Percentiles rank a stretch among this genome's conserved stretches.
phyloP scores from a whole-genome alignment of 2,797 vertebrate species.

The Xenops minutus region DNA sequence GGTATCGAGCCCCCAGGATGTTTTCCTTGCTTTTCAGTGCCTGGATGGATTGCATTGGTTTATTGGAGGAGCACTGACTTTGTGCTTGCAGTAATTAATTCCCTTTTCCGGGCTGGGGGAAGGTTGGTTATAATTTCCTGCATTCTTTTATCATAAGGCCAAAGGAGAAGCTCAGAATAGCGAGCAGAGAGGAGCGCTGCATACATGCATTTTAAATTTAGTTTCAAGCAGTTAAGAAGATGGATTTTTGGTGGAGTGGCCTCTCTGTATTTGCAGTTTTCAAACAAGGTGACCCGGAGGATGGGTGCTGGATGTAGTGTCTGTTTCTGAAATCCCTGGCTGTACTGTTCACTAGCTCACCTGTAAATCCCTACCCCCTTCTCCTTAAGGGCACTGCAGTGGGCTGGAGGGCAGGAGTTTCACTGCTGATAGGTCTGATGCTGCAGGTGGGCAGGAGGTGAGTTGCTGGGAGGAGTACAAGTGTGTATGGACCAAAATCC shows the following conservation, averaged over 20 bases:
- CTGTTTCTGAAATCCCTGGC: neutral
- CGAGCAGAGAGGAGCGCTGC: constrained; percentile 47
- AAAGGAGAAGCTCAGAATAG: constrained; percentile 60
- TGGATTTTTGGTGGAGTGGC: neutral
- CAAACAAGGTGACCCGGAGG: neutral
- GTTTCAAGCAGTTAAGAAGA: constrained; percentile 16
- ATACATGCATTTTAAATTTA: neutral
- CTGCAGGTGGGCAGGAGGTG: neutral
- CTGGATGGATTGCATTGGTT: constrained; percentile 34
- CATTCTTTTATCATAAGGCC: constrained; percentile 60
- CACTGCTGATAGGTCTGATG: neutral
- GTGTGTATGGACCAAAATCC: neutral
- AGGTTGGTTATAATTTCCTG: constrained; percentile 63
- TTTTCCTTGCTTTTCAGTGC: constrained; percentile 19
- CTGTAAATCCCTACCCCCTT: neutral
- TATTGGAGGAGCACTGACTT: constrained; percentile 64
- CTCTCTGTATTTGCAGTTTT: neutral
- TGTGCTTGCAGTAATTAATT: constrained; percentile 66
- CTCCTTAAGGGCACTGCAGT: accelerated
- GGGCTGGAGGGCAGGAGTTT: neutral
- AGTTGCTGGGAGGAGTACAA: no score
- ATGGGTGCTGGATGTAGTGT: neutral
- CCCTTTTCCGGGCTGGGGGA: constrained; percentile 54
- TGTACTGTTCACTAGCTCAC: neutral
- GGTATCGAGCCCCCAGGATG: neutral